Evolutionary conservation across 2,797 vertebrate genomes (phyloP), one percentile per base, ranked within the genome.

Genomic region (Acanthurus tractus): DNA sequence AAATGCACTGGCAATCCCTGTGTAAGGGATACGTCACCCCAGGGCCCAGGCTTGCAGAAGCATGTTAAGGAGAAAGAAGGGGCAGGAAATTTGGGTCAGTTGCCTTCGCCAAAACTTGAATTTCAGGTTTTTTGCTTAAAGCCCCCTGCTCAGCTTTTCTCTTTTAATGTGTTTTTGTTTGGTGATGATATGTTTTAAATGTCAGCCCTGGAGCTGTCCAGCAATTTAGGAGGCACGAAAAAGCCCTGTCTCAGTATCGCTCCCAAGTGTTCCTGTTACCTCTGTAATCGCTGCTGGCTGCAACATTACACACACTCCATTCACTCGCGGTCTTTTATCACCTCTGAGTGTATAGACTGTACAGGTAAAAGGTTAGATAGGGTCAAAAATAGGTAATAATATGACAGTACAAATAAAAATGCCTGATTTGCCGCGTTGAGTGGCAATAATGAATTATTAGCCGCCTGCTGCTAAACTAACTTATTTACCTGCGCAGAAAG

Each of bases 1-100:
- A 95, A 94, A 94, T 93, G 94, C 91, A 90, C 92, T 90, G 91
- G 92, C 95, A 94, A 93, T 92, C 90, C 89, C 88, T 88, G 91
- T 94, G 93, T 93, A 93, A 92, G 91, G 91, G 93, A 95, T 91
- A 94, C 79, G 83, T 89, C 87, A 92, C 94, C 95, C 86, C 79
- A 62, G 88, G 95, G 93, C 91, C 82, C 68, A 40, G 87, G 89
- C 91, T 93, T 90, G 90, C 92, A 89, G 85, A 92, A 91, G 93
- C 93, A 90, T 91, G 93, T 94, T 94, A 93, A 89, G 86, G 88
- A 93, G 88, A 89, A 34, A 93, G 86, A 88, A 94, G 82, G 91
- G 92, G 87, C 92, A 93, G 90, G 91, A 93, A 92, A 96, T 95
- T 94, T 95, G 93, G 95, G 95, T 95, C 95, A 96, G 90, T 82